These are phyloP conservation scores for Cheilosia variabilis DNA, from an alignment of 2,888 invertebrate species.

Conservation along the genomic window DNA sequence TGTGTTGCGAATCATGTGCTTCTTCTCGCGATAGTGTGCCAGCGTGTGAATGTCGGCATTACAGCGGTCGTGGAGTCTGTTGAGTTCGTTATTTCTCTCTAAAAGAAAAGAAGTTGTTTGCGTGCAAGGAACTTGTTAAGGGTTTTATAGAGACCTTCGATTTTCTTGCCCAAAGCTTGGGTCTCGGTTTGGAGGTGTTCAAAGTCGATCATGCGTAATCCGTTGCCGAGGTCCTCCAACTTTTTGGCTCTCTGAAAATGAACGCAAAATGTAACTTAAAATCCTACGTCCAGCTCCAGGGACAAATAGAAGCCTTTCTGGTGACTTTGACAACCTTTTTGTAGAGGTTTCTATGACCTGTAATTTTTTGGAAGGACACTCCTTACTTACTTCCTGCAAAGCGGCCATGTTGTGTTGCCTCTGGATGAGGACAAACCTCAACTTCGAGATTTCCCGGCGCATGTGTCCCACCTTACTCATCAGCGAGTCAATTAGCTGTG, in stretches of 20 bases:
- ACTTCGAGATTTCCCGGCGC: slow-evolving; percentile 79
- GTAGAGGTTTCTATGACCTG: too few relatives aligned
- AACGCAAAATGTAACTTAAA: too few relatives aligned
- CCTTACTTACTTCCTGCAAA: slow-evolving; percentile 76
- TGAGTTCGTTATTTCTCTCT: slow-evolving; percentile 80
- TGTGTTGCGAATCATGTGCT: slow-evolving; percentile 74
- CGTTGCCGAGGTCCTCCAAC: slow-evolving; percentile 79
- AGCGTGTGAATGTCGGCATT: slow-evolving; percentile 78
- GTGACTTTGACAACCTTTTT: too few relatives aligned
- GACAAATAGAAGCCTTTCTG: too few relatives aligned
- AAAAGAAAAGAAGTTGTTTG: not conserved
- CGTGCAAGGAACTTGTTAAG: too few relatives aligned
- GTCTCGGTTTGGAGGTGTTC: slow-evolving; percentile 79
- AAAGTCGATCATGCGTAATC: slow-evolving; percentile 79
- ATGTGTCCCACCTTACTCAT: slow-evolving; percentile 76
- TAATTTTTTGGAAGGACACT: too few relatives aligned
- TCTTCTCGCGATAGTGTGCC: slow-evolving; percentile 80
- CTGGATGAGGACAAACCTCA: slow-evolving; percentile 78
- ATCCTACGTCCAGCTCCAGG: too few relatives aligned
- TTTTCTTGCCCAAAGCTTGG: slow-evolving; percentile 79
- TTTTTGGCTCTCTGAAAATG: slow-evolving; percentile 77
- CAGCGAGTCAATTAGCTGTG: slow-evolving; percentile 74
- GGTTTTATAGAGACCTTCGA: slow-evolving; percentile 78
- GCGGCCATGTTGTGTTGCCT: slow-evolving; percentile 77
- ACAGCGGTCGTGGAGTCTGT: slow-evolving; percentile 77